phyloP scores from a whole-genome alignment of 1,140 invertebrate species.

The Tenebrio molitor region DNA sequence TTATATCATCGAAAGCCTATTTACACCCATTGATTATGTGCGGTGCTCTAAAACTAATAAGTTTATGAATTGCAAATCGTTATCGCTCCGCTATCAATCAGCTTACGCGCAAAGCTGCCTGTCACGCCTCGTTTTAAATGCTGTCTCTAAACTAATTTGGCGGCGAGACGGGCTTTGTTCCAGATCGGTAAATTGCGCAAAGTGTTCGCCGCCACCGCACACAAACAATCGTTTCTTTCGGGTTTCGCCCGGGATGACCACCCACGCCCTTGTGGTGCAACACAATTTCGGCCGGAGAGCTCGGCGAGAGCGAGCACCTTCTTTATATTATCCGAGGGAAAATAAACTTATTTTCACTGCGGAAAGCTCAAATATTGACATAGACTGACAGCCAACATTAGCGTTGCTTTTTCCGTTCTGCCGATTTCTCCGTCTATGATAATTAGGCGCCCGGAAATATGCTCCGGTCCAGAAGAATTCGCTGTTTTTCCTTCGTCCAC shows the following conservation, averaged over 20 bases:
- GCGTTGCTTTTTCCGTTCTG: conserved; percentile 14
- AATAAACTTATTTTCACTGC: conserved; percentile 36
- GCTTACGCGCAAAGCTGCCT: not conserved
- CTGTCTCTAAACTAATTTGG: not conserved
- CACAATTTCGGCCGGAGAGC: no score
- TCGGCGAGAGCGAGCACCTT: not conserved
- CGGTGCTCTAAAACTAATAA: conserved; percentile 33
- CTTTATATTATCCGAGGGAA: conserved; percentile 23
- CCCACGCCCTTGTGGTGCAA: no score
- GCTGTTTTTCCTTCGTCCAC: not conserved
- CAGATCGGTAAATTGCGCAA: no score
- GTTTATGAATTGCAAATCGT: conserved; percentile 40
- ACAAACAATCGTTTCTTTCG: no score
- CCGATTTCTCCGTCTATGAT: conserved; percentile 5
- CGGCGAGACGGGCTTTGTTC: not conserved
- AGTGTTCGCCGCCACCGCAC: no score
- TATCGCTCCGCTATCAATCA: conserved; percentile 21
- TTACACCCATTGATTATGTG: conserved; percentile 31
- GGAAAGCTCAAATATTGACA: conserved; percentile 36
- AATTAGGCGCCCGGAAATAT: conserved; percentile 13
- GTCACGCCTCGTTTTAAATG: conserved; percentile 11
- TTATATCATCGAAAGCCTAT: conserved; percentile 36
- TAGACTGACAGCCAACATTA: conserved; percentile 35
- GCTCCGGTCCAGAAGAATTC: not conserved
- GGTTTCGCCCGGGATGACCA: no score